A percentile compares a stretch with the other conserved stretches of the same genome.
Evolutionary conservation across 2,797 vertebrate genomes (phyloP).

Genomic region (Cynopterus sphinx): DNA sequence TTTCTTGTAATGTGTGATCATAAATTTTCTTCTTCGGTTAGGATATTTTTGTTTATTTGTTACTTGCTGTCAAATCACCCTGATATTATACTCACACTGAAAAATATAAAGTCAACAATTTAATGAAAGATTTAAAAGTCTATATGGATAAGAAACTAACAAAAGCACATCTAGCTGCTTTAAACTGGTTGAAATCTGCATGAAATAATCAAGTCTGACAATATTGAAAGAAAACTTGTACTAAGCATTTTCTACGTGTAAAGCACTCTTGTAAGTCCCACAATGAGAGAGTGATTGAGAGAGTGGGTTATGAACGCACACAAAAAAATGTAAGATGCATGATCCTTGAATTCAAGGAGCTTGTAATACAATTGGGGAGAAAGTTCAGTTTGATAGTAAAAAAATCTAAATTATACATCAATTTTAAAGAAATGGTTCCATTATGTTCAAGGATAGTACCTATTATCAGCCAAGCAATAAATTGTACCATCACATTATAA

Average conservation of each 20-base stretch:
- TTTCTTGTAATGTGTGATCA: background rate
- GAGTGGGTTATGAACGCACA: background rate
- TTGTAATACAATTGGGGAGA: background rate
- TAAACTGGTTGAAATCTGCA: background rate
- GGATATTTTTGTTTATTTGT: background rate
- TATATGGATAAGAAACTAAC: background rate
- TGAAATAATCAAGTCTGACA: background rate
- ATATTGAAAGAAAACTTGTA: background rate
- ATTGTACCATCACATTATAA: background rate
- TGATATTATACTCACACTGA: background rate
- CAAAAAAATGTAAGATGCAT: background rate
- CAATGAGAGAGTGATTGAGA: background rate
- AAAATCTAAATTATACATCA: background rate
- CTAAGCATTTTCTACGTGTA: background rate
- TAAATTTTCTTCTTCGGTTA: background rate
- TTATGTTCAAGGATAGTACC: slow-evolving; percentile 4
- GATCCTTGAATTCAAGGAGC: background rate
- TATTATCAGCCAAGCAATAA: slow-evolving; percentile 10
- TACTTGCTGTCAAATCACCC: background rate
- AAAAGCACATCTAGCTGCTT: background rate
- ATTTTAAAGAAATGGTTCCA: background rate
- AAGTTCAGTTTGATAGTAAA: background rate
- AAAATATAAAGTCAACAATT: background rate
- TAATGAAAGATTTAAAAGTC: background rate
- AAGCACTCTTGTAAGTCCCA: background rate